phyloP scores from a whole-genome alignment of 2,113 vertebrate genomes.

The Garra rufa region DNA sequence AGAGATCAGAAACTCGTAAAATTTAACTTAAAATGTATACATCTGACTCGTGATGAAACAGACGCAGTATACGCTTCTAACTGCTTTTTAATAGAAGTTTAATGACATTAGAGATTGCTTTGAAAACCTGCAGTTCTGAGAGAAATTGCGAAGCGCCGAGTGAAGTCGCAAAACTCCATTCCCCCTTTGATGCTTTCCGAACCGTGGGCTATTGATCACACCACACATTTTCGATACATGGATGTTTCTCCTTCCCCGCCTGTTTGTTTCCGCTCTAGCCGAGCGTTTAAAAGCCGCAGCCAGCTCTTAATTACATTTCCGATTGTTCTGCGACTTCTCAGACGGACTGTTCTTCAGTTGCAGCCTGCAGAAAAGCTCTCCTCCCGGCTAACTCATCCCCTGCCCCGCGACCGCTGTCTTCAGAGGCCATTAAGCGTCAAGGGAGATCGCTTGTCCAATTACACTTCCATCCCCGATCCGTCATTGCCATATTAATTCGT shows the following conservation, averaged over 20 bases:
- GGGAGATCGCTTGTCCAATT: constrained; percentile 77
- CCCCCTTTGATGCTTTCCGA: constrained; percentile 62
- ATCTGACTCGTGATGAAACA: constrained; percentile 23
- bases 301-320: constrained; percentile 78
- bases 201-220: constrained; percentile 71
- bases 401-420: constrained; percentile 66
- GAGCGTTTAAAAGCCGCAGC: constrained; percentile 76
- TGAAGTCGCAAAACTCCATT: constrained; percentile 58
- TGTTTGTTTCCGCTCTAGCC: constrained; percentile 75
- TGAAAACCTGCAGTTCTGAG: constrained; percentile 59
- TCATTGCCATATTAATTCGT: constrained; percentile 59
- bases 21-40: constrained; percentile 37
- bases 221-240: constrained; percentile 70
- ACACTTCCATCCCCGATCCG: constrained; percentile 65
- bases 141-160: constrained; percentile 59
- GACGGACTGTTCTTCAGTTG: constrained; percentile 69
- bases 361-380: constrained; percentile 41
- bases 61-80: constrained; percentile 31
- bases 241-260: constrained; percentile 59
- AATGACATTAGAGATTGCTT: constrained; percentile 67
- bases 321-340: constrained; percentile 71
- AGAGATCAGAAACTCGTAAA: constrained; percentile 8
- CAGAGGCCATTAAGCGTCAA: constrained; percentile 69
- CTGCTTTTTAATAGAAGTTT: constrained; percentile 64
- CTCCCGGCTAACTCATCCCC: constrained; percentile 61